Evolutionary conservation across 2,797 vertebrate species (phyloP), one percentile per base, ranked within the genome.

Genomic region (Megaceryle alcyon): DNA sequence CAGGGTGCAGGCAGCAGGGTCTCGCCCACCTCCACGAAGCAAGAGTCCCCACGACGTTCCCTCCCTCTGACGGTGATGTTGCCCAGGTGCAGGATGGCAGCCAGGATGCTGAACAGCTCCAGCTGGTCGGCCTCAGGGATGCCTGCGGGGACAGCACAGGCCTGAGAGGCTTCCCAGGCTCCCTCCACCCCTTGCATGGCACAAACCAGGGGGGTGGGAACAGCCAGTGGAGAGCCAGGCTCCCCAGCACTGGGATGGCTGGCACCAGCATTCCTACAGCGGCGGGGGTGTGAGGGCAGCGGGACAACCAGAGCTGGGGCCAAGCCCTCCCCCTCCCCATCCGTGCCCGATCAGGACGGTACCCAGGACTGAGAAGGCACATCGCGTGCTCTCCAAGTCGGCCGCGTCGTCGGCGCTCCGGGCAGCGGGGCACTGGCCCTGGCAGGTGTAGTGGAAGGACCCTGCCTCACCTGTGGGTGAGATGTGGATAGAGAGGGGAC

Each of bases 21-120:
- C 28, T 28, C 12, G 0, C 79, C 29, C 97, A 98, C 98, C 88
- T 98, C 96, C 76, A 98, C 97, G 3, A 94, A 98, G 94, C 98
- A 98, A 22, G 98, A 77, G 4, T 98, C 98, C 28, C 98, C 98
- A 9, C 85, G 95, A 79, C 97, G 96, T 43, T 98, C 98, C 72
- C 96, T 98, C 91, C 96, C 96, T 83, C 97, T 96, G 91, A 99
- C 90, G 69, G 82, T 44, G 7, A 98, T 35, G 3, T 98, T 98
- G 25, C 98, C 98, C 86, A 98, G 96, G 82, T 98, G 98, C 33
- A 99, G 97, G 92, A 99, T 94, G 76, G 98, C 98, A 79, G 98
- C 97, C 65, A 98, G 86, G 95, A 98, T 94, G 48, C 96, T 93
- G 96, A 98, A 98, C 20, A 99, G 96, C 97, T 98, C 98, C 98